Percentiles rank a stretch among this genome's conserved stretches.
These are phyloP conservation scores for Dromiciops gliroides DNA, from an alignment of 2,113 vertebrate species.

Conservation along the genomic window DNA sequence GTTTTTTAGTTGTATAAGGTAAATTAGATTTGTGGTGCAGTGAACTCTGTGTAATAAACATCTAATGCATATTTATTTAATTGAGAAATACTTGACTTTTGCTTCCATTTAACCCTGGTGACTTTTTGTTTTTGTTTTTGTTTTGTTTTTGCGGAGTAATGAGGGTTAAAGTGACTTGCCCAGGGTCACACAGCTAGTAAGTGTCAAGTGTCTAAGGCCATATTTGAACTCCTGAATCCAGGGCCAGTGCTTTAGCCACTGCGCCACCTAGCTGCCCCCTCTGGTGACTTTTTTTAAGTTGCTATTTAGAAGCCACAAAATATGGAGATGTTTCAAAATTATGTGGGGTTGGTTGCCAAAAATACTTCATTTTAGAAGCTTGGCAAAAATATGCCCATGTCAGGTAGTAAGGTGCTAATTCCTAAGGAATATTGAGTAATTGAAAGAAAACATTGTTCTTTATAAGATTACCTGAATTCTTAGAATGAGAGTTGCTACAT, in stretches of 20 bases:
- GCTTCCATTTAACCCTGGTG: neutral
- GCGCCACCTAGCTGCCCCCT: too few relatives aligned
- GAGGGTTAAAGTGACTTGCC: too few relatives aligned
- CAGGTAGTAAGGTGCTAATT: constrained; percentile 30
- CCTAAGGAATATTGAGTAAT: constrained; percentile 9
- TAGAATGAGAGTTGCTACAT: neutral
- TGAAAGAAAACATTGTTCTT: constrained; percentile 4
- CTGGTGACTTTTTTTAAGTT: constrained; percentile 3
- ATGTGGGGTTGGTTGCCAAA: constrained; percentile 17
- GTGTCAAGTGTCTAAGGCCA: too few relatives aligned
- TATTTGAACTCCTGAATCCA: too few relatives aligned
- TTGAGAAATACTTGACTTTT: neutral
- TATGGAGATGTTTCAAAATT: constrained; percentile 39
- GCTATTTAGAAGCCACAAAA: constrained; percentile 26
- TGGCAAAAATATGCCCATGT: constrained; percentile 28
- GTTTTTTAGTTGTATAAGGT: neutral
- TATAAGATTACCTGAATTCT: neutral
- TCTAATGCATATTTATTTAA: neutral
- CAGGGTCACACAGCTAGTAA: too few relatives aligned
- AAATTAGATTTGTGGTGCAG: neutral
- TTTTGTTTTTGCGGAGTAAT: too few relatives aligned
- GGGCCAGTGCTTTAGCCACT: too few relatives aligned
- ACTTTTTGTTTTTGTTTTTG: too few relatives aligned
- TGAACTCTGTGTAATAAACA: neutral
- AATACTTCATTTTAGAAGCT: constrained; percentile 32